These are phyloP conservation scores for Macrophya annulata DNA, from an alignment of 2,888 invertebrate genomes.

Conservation along the genomic window DNA sequence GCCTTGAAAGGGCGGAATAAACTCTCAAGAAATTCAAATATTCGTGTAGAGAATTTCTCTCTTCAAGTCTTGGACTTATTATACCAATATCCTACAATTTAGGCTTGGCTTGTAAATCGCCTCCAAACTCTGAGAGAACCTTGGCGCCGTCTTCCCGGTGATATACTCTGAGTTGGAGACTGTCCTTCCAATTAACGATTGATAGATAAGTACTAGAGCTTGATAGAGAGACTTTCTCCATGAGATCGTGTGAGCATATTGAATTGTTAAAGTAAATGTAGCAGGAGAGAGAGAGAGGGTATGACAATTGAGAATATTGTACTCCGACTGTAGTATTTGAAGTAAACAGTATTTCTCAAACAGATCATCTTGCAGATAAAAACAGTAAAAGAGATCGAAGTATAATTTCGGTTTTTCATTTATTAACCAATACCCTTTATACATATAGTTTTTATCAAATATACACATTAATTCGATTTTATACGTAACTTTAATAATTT, in stretches of 20 bases:
- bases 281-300: neutral
- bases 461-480: too few species aligned
- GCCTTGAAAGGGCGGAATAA: neutral
- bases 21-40: neutral
- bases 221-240: constrained; percentile 90
- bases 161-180: constrained; percentile 88
- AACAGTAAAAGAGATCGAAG: too few species aligned
- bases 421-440: too few species aligned
- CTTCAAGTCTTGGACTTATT: constrained; percentile 68
- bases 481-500: too few species aligned
- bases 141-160: constrained; percentile 84
- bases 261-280: neutral
- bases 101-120: constrained; percentile 88
- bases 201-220: constrained; percentile 89
- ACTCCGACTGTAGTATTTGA: too few species aligned
- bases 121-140: constrained; percentile 86
- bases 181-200: constrained; percentile 91
- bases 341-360: too few species aligned
- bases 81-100: constrained; percentile 89
- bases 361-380: too few species aligned
- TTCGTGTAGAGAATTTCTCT: neutral
- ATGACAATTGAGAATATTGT: too few species aligned
- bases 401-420: too few species aligned
- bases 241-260: constrained; percentile 83
- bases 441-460: too few species aligned